phyloP scores from a whole-genome alignment of 2,888 invertebrate species.

The Strigamia transsilvanica region DNA sequence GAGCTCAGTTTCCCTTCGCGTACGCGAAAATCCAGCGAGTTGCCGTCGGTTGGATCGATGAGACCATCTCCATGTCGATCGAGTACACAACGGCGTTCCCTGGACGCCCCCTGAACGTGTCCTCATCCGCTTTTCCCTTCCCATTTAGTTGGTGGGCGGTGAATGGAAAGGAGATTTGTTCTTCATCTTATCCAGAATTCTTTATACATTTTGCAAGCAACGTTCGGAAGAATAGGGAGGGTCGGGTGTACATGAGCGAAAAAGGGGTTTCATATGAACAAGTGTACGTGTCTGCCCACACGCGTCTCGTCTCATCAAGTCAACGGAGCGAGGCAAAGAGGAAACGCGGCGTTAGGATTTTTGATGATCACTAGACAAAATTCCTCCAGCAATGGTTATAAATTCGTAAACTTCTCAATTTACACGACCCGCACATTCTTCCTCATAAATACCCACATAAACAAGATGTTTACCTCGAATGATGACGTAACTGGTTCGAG shows the following conservation, averaged over 20 bases:
- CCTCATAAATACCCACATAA: background rate
- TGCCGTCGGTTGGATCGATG: slow-evolving; percentile 27
- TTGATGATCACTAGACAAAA: slow-evolving; percentile 43
- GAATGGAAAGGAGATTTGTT: slow-evolving; percentile 27
- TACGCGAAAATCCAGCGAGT: background rate
- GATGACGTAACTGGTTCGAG: background rate
- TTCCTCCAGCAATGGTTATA: slow-evolving; percentile 37
- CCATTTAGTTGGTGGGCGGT: slow-evolving; percentile 11
- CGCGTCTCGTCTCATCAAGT: slow-evolving; percentile 46
- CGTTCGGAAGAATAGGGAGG: background rate
- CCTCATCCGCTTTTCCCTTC: slow-evolving; percentile 1
- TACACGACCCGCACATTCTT: slow-evolving; percentile 9
- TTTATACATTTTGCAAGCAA: slow-evolving; percentile 11
- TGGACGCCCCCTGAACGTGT: slow-evolving; percentile 37
- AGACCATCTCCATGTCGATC: slow-evolving; percentile 35
- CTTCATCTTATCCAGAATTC: slow-evolving; percentile 33
- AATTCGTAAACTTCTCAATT: slow-evolving; percentile 45
- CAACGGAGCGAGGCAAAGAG: slow-evolving; percentile 37
- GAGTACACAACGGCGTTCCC: slow-evolving; percentile 21
- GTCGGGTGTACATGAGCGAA: background rate
- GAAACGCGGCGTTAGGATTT: slow-evolving; percentile 47
- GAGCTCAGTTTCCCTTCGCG: slow-evolving; percentile 18
- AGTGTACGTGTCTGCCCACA: slow-evolving; percentile 37
- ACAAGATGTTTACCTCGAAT: background rate
- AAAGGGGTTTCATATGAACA: slow-evolving; percentile 6